Evolutionary conservation across 2,888 invertebrate genomes (phyloP).

Genomic region (Rhamphomyia laevipes): DNA sequence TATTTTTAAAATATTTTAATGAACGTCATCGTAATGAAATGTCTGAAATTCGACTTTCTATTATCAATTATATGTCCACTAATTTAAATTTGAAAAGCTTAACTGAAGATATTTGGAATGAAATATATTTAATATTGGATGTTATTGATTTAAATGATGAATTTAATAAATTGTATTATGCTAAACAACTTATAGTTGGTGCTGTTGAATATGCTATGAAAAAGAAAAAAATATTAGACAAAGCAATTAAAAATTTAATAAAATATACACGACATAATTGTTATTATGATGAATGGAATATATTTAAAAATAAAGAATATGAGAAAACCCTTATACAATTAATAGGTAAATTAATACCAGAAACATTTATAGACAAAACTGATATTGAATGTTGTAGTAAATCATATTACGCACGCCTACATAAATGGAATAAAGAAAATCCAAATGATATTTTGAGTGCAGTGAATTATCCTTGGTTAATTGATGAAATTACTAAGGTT

Average conservation of each 20-base stretch:
- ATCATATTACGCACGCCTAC: neutral
- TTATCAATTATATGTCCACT: neutral
- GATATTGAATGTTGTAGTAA: neutral
- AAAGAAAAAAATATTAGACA: neutral
- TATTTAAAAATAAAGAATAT: neutral
- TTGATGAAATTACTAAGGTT: neutral
- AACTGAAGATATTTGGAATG: neutral
- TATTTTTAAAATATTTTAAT: neutral
- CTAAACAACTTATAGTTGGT: neutral
- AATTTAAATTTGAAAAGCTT: neutral
- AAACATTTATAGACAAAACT: neutral
- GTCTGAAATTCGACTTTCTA: neutral
- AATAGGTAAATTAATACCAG: neutral
- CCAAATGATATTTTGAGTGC: too few relatives aligned
- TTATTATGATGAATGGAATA: neutral
- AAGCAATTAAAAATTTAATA: neutral
- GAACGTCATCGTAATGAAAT: neutral
- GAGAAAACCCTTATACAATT: neutral
- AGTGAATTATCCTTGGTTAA: neutral
- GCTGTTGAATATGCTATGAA: neutral
- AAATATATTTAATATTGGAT: neutral
- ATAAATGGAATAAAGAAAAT: neutral
- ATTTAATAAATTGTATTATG: neutral
- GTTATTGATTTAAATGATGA: neutral
- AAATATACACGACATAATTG: neutral